These are phyloP conservation scores for Nematostella vectensis DNA, from an alignment of 92 coral and sea anemone genomes.

Conservation along the genomic window DNA sequence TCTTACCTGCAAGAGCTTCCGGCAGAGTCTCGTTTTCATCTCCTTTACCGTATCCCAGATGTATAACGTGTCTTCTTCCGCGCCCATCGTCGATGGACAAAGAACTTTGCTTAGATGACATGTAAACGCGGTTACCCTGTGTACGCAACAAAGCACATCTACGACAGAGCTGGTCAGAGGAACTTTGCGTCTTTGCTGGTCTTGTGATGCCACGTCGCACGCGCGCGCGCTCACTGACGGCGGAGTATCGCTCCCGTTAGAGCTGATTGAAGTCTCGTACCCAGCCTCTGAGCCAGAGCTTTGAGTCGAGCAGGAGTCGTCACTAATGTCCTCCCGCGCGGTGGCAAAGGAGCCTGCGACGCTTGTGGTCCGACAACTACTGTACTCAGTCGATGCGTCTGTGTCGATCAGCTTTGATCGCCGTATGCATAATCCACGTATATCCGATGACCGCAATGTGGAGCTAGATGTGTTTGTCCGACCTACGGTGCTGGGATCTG, in stretches of 20 bases:
- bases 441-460: neutral
- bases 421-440: neutral
- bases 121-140: slow-evolving; percentile 67
- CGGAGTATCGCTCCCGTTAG: neutral
- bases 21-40: slow-evolving; percentile 41
- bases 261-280: neutral
- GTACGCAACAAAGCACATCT: slow-evolving; percentile 71
- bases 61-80: slow-evolving; percentile 15
- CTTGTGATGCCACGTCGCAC: neutral
- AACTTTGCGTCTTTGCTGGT: slow-evolving; percentile 5
- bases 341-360: slow-evolving; percentile 13
- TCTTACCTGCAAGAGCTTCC: slow-evolving; percentile 58
- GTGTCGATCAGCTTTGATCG: neutral
- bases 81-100: slow-evolving; percentile 41
- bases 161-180: slow-evolving; percentile 84
- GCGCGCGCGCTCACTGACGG: neutral
- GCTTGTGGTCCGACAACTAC: slow-evolving; percentile 9
- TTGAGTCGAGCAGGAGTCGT: neutral
- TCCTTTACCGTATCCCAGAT: slow-evolving; percentile 20
- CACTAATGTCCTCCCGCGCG: slow-evolving; percentile 7
- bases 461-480: neutral
- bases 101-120: slow-evolving; percentile 76
- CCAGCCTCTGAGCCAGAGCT: neutral
- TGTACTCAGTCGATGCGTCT: slow-evolving; percentile 13
- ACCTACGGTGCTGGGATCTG: neutral